Conservation (phyloP, 2,888 invertebrate species). For the Erannis defoliaria region DNA sequence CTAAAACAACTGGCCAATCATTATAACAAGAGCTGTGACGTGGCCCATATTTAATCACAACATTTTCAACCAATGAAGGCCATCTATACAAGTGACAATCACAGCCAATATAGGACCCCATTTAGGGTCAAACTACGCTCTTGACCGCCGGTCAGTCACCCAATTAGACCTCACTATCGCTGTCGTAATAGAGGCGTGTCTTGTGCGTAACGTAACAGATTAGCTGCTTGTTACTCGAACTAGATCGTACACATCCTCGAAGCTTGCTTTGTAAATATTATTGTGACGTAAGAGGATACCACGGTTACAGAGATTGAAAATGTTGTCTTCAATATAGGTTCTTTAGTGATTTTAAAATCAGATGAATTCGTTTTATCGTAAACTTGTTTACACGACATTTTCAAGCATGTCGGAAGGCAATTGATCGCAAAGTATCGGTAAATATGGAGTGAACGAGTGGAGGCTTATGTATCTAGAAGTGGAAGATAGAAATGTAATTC, state of each 20-base stretch:
- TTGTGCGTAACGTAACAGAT: slow-evolving; percentile 27
- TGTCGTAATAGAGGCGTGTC: slow-evolving; percentile 35
- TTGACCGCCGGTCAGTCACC: slow-evolving; percentile 47
- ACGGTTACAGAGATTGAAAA: background rate
- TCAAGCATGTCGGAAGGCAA: too few relatives aligned
- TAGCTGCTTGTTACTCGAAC: slow-evolving; percentile 3
- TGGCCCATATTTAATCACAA: slow-evolving; percentile 6
- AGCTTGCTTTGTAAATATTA: slow-evolving; percentile 17
- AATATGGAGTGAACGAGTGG: too few relatives aligned
- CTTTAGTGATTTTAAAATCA: background rate
- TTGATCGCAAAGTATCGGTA: too few relatives aligned
- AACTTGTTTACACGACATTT: too few relatives aligned
- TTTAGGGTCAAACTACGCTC: slow-evolving; percentile 41
- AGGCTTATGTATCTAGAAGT: too few relatives aligned
- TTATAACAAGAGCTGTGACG: background rate
- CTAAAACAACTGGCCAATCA: too few relatives aligned
- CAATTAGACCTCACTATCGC: slow-evolving; percentile 39
- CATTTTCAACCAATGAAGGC: slow-evolving; percentile 13
- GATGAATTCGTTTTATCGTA: background rate
- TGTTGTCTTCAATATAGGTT: background rate
- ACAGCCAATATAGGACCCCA: slow-evolving; percentile 34
- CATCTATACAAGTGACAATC: slow-evolving; percentile 18
- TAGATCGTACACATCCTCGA: slow-evolving; percentile 24
- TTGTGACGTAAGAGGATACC: slow-evolving; percentile 24
- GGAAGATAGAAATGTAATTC: too few relatives aligned